phyloP scores from a whole-genome alignment of 2,797 vertebrate species.

The Spheniscus humboldti region DNA sequence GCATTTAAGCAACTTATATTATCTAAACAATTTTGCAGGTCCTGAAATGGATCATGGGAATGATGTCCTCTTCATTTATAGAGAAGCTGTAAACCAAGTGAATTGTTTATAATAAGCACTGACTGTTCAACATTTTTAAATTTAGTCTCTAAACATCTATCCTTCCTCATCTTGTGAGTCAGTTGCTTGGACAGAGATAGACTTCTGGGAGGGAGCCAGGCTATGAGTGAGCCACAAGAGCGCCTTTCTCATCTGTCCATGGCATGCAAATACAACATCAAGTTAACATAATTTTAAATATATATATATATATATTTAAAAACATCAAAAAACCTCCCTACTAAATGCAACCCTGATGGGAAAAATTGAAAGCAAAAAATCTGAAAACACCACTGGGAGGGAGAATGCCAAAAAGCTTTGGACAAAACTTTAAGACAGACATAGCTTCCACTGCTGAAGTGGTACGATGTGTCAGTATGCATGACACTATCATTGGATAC shows the following conservation, averaged over 20 bases:
- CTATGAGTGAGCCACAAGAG: background rate
- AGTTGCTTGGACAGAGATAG: background rate
- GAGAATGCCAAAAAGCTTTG: background rate
- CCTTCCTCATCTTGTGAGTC: background rate
- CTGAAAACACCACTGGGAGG: background rate
- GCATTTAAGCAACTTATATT: background rate
- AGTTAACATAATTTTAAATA: too few species aligned
- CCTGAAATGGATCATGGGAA: background rate
- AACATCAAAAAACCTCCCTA: too few species aligned
- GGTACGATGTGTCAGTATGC: background rate
- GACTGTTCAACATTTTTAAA: background rate
- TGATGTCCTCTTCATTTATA: background rate
- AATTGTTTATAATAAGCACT: background rate
- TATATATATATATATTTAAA: too few species aligned
- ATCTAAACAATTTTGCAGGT: background rate
- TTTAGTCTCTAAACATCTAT: background rate
- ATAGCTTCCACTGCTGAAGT: background rate
- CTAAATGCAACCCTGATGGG: background rate
- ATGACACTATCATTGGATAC: constrained; percentile 15
- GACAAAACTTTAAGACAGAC: background rate
- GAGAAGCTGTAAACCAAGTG: background rate
- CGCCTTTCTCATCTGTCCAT: background rate
- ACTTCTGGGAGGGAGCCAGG: background rate
- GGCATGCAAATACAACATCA: rapidly evolving
- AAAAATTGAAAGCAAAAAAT: background rate